These are phyloP conservation scores for Serinus canaria DNA, from an alignment of 2,113 vertebrate species.

Conservation along the genomic window DNA sequence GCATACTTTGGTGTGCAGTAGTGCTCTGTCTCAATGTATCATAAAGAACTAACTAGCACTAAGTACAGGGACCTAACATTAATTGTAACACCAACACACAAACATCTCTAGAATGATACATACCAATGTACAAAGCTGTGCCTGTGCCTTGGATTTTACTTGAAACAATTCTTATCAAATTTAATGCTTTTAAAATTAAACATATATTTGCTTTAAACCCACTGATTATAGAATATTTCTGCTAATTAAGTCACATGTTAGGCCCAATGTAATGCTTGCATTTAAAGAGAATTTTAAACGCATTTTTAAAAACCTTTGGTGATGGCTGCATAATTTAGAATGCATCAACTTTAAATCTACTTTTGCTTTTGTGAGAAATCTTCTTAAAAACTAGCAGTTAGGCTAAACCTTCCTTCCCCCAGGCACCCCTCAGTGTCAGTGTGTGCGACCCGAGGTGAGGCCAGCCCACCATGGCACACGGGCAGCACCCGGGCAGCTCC, in stretches of 20 bases:
- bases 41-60: constrained; percentile 70
- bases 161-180: constrained; percentile 48
- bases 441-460: not conserved
- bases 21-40: constrained; percentile 77
- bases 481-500: rapidly evolving
- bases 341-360: not conserved
- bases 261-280: constrained; percentile 51
- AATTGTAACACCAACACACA: constrained; percentile 72
- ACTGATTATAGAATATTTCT: constrained; percentile 55
- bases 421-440: not conserved
- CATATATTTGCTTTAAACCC: constrained; percentile 57
- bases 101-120: constrained; percentile 71
- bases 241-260: constrained; percentile 45
- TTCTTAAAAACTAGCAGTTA: not conserved
- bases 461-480: rapidly evolving
- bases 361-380: not conserved
- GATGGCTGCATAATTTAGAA: constrained; percentile 53
- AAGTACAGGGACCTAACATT: constrained; percentile 65
- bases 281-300: constrained; percentile 57
- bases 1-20: constrained; percentile 82
- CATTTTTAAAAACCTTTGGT: constrained; percentile 66
- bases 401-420: not conserved
- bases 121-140: constrained; percentile 70
- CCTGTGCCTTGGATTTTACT: constrained; percentile 66
- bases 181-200: constrained; percentile 41